phyloP scores from a whole-genome alignment of 2,113 vertebrate species.

The Crypturellus undulatus region DNA sequence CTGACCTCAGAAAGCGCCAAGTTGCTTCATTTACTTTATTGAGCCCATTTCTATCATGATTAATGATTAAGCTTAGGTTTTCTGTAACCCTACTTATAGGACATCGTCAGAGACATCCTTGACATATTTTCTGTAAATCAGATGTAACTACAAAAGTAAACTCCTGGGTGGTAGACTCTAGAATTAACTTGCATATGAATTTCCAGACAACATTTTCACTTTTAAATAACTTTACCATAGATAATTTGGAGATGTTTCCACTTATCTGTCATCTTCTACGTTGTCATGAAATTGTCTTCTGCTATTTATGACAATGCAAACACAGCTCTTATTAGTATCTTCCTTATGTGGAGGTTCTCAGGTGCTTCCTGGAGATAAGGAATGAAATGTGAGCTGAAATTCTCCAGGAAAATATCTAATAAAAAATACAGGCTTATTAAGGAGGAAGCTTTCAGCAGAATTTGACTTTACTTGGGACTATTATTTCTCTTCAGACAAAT shows the following conservation, averaged over 20 bases:
- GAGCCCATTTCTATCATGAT: fast-evolving
- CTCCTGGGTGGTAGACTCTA: not conserved
- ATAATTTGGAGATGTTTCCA: not conserved
- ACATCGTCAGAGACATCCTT: not conserved
- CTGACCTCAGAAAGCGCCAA: not conserved
- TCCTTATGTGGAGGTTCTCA: not conserved
- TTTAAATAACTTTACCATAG: not conserved
- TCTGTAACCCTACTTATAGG: not conserved
- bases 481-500: not conserved
- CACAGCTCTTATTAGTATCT: not conserved
- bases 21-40: not conserved
- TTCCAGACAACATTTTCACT: not conserved
- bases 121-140: not conserved
- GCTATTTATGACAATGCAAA: not conserved
- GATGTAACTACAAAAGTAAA: not conserved
- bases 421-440: not conserved
- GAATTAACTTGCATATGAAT: not conserved
- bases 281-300: not conserved
- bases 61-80: not conserved
- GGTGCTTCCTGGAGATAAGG: not conserved
- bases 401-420: not conserved
- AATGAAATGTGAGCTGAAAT: not conserved
- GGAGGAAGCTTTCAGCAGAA: not conserved
- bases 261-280: not conserved
- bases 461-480: not conserved